Evolutionary conservation across 2,113 vertebrate species (phyloP).

Genomic region (Abramis brama): DNA sequence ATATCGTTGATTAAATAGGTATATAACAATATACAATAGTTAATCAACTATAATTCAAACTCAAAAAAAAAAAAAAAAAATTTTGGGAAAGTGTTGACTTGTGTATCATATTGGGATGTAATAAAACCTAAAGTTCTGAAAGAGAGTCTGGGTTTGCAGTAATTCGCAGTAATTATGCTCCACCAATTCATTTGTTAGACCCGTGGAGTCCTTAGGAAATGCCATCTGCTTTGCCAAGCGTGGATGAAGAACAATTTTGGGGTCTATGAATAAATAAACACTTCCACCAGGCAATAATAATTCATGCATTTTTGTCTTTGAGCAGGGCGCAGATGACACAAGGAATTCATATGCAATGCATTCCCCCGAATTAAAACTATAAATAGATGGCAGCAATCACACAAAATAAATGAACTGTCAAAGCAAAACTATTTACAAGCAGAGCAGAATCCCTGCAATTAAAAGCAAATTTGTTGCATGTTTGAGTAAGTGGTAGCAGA

Average conservation of each 20-base stretch:
- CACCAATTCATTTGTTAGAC: constrained; percentile 52
- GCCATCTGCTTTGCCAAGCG: constrained; percentile 56
- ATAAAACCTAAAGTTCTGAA: constrained; percentile 26
- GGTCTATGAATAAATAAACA: constrained; percentile 76
- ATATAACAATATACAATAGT: not conserved
- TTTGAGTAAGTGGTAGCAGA: constrained; percentile 84
- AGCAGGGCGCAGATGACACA: constrained; percentile 66
- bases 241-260: constrained; percentile 68
- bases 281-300: constrained; percentile 67
- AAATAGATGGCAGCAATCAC: constrained; percentile 79
- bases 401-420: constrained; percentile 85
- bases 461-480: constrained; percentile 78
- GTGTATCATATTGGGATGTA: not conserved
- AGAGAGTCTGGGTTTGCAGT: constrained; percentile 29
- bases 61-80: constrained; percentile 3
- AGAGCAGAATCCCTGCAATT: constrained; percentile 77
- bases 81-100: not conserved
- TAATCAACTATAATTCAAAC: not conserved
- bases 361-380: constrained; percentile 58
- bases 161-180: constrained; percentile 45
- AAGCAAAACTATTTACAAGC: constrained; percentile 77
- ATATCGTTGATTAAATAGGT: not conserved
- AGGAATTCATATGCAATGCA: constrained; percentile 60
- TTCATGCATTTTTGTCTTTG: constrained; percentile 61
- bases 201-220: constrained; percentile 49